Evolutionary conservation across 2,113 vertebrate species (phyloP).

Genomic region (Rana temporaria): DNA sequence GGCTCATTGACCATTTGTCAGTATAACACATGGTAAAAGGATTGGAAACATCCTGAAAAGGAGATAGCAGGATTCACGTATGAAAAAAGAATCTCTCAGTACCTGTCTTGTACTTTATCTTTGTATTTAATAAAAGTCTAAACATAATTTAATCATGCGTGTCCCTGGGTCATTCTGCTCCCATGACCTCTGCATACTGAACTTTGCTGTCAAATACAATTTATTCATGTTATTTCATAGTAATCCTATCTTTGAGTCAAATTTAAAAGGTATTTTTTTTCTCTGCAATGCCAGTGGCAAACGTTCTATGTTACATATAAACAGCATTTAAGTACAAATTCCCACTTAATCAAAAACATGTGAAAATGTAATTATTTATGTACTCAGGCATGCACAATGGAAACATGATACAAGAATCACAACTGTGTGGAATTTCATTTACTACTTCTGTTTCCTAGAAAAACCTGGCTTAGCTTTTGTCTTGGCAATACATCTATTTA

Average conservation of each 20-base stretch:
- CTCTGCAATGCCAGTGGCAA: constrained; percentile 47
- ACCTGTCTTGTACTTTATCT: constrained; percentile 24
- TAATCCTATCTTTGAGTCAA: constrained; percentile 54
- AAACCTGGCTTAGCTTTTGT: not conserved
- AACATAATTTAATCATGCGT: constrained; percentile 55
- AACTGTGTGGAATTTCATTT: constrained; percentile 26
- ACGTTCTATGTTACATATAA: constrained; percentile 52
- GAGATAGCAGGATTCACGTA: not conserved
- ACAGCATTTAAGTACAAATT: constrained; percentile 53
- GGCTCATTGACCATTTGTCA: not conserved
- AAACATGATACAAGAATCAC: constrained; percentile 40
- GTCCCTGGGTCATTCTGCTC: constrained; percentile 53
- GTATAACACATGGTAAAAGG: not conserved
- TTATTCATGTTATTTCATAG: constrained; percentile 53
- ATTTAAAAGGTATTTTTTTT: constrained; percentile 52
- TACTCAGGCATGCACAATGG: constrained; percentile 38
- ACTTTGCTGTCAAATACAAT: constrained; percentile 42
- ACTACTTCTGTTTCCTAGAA: not conserved
- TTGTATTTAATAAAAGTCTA: constrained; percentile 47
- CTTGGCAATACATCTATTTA: not conserved
- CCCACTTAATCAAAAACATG: constrained; percentile 55
- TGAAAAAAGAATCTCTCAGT: not conserved
- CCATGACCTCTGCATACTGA: constrained; percentile 54
- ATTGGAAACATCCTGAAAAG: not conserved
- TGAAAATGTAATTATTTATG: constrained; percentile 55